Percentiles rank a stretch among this genome's conserved stretches.
Evolutionary conservation across 1,140 invertebrate genomes (phyloP).

Genomic region (Notospermus geniculatus): DNA sequence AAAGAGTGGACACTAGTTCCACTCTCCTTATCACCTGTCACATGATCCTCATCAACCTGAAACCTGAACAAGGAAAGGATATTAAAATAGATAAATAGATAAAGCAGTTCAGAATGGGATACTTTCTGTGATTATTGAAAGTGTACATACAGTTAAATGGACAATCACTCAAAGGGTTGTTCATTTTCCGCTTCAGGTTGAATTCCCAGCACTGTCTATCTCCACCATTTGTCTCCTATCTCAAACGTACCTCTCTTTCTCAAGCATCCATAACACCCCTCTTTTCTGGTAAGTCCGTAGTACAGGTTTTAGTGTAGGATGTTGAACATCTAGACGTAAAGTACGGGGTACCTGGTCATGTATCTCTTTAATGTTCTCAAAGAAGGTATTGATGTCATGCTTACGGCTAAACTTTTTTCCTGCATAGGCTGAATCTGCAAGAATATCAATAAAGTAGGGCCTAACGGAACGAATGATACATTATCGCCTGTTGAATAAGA

Average conservation of each 20-base stretch:
- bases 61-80: no score
- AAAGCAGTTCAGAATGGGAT: no score
- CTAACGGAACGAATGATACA: slow-evolving; percentile 2
- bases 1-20: slow-evolving; percentile 16
- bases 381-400: slow-evolving; percentile 57
- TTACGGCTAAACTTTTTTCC: slow-evolving; percentile 30
- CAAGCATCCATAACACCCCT: slow-evolving; percentile 71
- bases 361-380: slow-evolving; percentile 54
- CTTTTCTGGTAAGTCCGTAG: slow-evolving; percentile 68
- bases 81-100: no score
- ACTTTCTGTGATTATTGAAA: no score
- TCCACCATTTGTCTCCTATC: no score
- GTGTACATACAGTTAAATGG: no score
- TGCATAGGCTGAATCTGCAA: slow-evolving; percentile 21
- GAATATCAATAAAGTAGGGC: background rate
- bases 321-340: slow-evolving; percentile 52
- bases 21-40: background rate
- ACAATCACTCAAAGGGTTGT: no score
- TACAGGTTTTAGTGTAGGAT: slow-evolving; percentile 57
- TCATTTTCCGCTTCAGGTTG: no score
- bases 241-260: slow-evolving; percentile 26
- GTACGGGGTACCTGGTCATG: slow-evolving; percentile 31
- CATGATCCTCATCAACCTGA: background rate
- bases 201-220: no score
- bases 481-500: background rate